A percentile compares a stretch with the other conserved stretches of the same genome.
phyloP scores from a whole-genome alignment of 2,113 vertebrate genomes.

The Probosciger aterrimus region DNA sequence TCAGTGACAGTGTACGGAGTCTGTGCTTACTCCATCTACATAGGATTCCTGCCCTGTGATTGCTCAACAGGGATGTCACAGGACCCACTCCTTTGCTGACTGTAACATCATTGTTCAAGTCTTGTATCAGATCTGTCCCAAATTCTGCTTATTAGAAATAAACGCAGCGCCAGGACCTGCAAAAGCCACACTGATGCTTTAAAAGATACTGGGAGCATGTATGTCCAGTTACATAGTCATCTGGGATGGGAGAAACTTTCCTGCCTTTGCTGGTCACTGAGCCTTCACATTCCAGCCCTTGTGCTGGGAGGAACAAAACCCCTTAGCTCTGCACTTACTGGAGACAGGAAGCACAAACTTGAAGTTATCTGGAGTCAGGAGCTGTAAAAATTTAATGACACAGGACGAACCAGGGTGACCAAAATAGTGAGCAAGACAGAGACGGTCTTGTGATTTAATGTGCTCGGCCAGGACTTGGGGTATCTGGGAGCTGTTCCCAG shows the following conservation, averaged over 20 bases:
- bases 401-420: constrained; percentile 25
- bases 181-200: background rate
- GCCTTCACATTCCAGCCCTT: constrained; percentile 46
- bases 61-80: background rate
- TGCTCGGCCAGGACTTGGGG: background rate
- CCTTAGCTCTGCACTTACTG: constrained; percentile 49
- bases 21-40: background rate
- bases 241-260: background rate
- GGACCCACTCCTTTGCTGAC: background rate
- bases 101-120: background rate
- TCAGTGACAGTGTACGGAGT: background rate
- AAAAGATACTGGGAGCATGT: background rate
- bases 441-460: background rate
- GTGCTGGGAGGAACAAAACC: constrained; percentile 19
- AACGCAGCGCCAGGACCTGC: background rate
- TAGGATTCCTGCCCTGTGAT: background rate
- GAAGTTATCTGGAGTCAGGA: constrained; percentile 42
- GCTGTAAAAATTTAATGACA: constrained; percentile 54
- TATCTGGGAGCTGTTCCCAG: constrained; percentile 6
- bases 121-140: background rate
- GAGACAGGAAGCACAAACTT: constrained; percentile 37
- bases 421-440: constrained; percentile 4
- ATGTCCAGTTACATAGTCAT: background rate
- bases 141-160: background rate
- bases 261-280: constrained; percentile 12